Evolutionary conservation across 2,113 vertebrate genomes (phyloP).

Genomic region (Eublepharis macularius): DNA sequence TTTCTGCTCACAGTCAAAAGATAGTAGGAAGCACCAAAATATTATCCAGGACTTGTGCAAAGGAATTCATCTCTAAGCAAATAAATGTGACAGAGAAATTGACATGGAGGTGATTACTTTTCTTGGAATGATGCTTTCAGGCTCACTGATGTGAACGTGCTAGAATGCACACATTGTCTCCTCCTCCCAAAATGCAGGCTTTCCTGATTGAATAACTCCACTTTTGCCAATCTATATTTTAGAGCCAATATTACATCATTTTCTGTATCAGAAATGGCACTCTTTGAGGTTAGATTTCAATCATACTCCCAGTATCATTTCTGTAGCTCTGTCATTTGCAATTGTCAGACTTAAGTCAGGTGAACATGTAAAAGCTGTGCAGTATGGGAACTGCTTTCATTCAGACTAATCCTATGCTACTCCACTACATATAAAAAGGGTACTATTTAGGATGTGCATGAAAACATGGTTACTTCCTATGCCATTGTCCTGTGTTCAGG

Average conservation of each 20-base stretch:
- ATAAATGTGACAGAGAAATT: neutral
- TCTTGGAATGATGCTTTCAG: neutral
- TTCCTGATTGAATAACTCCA: neutral
- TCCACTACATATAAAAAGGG: neutral
- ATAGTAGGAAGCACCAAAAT: neutral
- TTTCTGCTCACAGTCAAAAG: neutral
- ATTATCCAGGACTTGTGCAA: neutral
- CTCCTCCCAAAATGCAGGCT: neutral
- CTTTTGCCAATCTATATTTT: neutral
- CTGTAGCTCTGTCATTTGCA: neutral
- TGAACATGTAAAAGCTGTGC: neutral
- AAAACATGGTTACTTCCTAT: neutral
- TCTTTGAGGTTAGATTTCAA: neutral
- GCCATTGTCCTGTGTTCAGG: neutral
- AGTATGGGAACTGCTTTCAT: neutral
- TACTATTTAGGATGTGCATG: neutral
- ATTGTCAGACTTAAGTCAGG: neutral
- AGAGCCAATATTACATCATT: neutral
- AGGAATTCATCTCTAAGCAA: neutral
- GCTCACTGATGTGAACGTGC: neutral
- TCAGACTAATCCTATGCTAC: neutral
- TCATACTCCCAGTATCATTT: neutral
- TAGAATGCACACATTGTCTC: neutral
- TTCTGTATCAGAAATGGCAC: neutral
- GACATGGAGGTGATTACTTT: neutral